Percentiles rank a stretch among this genome's conserved stretches.
phyloP scores from a whole-genome alignment of 2,888 invertebrate species.

The Hedya salicella region DNA sequence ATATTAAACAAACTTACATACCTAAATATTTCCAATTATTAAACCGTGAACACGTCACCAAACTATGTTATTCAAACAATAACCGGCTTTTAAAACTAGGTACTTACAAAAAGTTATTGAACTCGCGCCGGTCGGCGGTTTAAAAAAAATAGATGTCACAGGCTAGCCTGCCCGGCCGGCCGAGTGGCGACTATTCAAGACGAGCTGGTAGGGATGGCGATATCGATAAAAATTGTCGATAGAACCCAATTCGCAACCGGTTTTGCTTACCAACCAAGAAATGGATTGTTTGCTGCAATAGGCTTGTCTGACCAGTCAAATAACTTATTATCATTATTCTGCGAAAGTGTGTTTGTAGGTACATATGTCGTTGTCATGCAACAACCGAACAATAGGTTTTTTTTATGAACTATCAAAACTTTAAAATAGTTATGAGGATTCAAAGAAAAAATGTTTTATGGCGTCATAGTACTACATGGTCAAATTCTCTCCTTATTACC shows the following conservation, averaged over 20 bases:
- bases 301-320: neutral
- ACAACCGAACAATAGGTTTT: too few relatives aligned
- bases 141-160: neutral
- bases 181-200: conserved; percentile 19
- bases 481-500: too few relatives aligned
- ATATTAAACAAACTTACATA: neutral
- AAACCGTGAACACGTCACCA: neutral
- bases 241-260: neutral
- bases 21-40: neutral
- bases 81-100: conserved; percentile 7
- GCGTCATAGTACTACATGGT: too few relatives aligned
- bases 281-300: neutral
- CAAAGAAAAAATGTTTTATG: too few relatives aligned
- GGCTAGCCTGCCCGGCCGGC: neutral
- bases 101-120: conserved; percentile 9
- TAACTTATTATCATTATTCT: neutral
- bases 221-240: neutral
- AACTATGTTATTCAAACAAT: neutral
- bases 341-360: too few relatives aligned
- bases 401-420: too few relatives aligned
- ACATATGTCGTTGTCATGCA: too few relatives aligned
- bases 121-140: neutral
- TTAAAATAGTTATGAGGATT: too few relatives aligned
- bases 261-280: neutral
- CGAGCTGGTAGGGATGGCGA: conserved; percentile 11